A percentile compares a stretch with the other conserved stretches of the same genome.
Evolutionary conservation across 2,888 invertebrate species (phyloP).

Genomic region (Eudasyphora cyanicolor): DNA sequence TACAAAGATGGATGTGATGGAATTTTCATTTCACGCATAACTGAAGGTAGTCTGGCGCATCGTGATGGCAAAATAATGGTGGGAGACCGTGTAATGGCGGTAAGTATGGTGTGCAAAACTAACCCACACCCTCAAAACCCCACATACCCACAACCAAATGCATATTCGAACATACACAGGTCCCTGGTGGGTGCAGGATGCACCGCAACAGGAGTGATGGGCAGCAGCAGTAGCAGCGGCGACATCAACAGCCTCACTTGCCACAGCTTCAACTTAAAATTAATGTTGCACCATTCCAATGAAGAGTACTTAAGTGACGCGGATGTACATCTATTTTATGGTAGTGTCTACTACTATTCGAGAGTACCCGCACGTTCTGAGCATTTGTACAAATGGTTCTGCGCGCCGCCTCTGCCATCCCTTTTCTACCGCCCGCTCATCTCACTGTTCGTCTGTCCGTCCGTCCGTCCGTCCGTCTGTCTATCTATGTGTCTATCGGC

Average conservation of each 20-base stretch:
- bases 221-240: not conserved
- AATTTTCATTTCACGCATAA: slow-evolving; percentile 93
- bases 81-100: slow-evolving; percentile 92
- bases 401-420: too few relatives aligned
- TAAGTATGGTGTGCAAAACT: slow-evolving; percentile 78
- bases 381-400: too few relatives aligned
- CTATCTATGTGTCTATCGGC: not conserved
- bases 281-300: slow-evolving; percentile 54
- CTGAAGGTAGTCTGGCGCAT: slow-evolving; percentile 94
- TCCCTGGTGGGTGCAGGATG: not conserved
- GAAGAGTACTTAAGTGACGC: slow-evolving; percentile 38
- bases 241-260: not conserved
- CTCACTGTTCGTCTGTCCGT: not conserved
- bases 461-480: not conserved
- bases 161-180: not conserved
- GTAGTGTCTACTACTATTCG: not conserved
- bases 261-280: slow-evolving; percentile 35
- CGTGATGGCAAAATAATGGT: slow-evolving; percentile 93
- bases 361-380: not conserved
- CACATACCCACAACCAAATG: slow-evolving; percentile 13
- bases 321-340: slow-evolving; percentile 19
- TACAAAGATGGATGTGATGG: slow-evolving; percentile 90
- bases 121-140: not conserved
- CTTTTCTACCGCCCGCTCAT: too few relatives aligned
- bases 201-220: not conserved